phyloP scores from a whole-genome alignment of 2,888 invertebrate species.

The Crocallis elinguaria region DNA sequence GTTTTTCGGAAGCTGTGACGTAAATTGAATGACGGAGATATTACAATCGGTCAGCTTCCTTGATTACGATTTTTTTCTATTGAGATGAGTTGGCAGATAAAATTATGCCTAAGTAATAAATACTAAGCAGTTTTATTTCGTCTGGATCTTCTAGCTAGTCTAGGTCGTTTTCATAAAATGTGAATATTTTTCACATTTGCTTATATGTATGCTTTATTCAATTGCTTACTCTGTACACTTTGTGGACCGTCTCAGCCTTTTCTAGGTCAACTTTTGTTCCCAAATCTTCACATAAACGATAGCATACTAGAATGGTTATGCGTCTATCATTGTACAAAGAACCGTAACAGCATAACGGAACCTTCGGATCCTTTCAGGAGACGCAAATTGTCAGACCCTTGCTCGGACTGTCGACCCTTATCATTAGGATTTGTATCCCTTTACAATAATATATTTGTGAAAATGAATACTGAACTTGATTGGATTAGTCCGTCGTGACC shows the following conservation, averaged over 20 bases:
- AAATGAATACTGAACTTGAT: conserved; percentile 28
- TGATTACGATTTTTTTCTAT: background rate
- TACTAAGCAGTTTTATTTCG: no score
- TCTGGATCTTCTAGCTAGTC: no score
- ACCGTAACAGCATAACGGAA: conserved; percentile 11
- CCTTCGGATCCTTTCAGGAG: conserved; percentile 23
- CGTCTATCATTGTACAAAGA: conserved; percentile 22
- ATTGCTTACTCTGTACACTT: no score
- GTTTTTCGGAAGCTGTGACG: no score
- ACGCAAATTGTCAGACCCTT: conserved; percentile 34
- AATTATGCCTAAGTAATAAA: no score
- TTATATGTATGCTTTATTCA: no score
- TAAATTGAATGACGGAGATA: background rate
- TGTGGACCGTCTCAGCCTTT: background rate
- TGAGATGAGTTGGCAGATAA: background rate
- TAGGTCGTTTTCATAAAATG: no score
- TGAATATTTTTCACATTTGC: no score
- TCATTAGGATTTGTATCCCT: conserved; percentile 36
- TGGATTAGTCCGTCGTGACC: conserved; percentile 18
- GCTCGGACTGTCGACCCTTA: conserved; percentile 38
- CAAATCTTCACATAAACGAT: conserved; percentile 4
- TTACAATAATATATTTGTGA: conserved; percentile 27
- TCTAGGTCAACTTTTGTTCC: conserved; percentile 1
- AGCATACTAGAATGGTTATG: conserved; percentile 7
- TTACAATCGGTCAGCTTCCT: background rate